A percentile compares a stretch with the other conserved stretches of the same genome.
Conservation (phyloP, 2,797 vertebrate species). For the Poecilia wingei region DNA sequence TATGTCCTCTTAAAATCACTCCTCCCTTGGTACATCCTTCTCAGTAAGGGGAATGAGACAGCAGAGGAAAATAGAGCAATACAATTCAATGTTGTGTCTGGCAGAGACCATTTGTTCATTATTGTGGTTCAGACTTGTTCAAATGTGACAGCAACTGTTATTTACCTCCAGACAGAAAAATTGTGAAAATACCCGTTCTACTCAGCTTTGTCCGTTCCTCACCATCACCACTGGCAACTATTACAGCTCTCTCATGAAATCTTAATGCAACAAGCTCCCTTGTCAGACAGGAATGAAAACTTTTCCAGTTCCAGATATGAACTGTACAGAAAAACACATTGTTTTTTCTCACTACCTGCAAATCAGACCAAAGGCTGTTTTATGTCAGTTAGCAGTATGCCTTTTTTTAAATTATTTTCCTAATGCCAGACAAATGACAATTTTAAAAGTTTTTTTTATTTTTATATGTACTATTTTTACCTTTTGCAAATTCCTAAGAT, state of each 20-base stretch:
- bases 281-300: neutral
- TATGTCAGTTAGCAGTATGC: neutral
- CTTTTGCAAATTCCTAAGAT: neutral
- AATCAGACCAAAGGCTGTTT: neutral
- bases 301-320: neutral
- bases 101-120: slow-evolving; percentile 35
- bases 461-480: neutral
- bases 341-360: neutral
- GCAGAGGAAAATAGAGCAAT: slow-evolving; percentile 36
- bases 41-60: slow-evolving; percentile 20
- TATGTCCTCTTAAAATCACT: neutral
- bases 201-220: slow-evolving; percentile 11
- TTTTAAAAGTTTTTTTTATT: neutral
- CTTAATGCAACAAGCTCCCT: neutral
- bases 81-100: slow-evolving; percentile 44
- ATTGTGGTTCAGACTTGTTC: slow-evolving; percentile 36
- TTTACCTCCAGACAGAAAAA: slow-evolving; percentile 26
- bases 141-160: slow-evolving; percentile 37
- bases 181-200: slow-evolving; percentile 40
- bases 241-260: neutral
- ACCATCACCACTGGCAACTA: neutral
- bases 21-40: neutral
- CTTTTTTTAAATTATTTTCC: too few species aligned
- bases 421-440: neutral
- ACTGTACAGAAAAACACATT: neutral